Evolutionary conservation across 2,888 invertebrate species (phyloP).

Genomic region (Cheilosia vernalis): DNA sequence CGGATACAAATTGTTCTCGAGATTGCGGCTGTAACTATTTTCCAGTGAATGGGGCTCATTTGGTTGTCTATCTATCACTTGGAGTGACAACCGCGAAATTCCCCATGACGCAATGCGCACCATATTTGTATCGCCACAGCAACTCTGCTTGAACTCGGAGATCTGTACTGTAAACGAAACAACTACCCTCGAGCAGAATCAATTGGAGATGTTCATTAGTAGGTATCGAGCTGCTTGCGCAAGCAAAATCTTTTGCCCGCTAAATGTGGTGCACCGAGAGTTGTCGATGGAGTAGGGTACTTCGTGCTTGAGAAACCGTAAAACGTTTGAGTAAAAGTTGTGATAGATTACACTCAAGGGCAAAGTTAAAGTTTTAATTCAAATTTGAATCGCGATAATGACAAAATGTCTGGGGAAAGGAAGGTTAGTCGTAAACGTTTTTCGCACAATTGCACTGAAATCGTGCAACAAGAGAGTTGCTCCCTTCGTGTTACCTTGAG

Average conservation of each 20-base stretch:
- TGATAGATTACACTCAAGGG: slow-evolving; percentile 47
- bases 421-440: slow-evolving; percentile 38
- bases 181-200: slow-evolving; percentile 10
- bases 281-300: not conserved
- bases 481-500: no score
- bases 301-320: slow-evolving; percentile 34
- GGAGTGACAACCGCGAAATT: slow-evolving; percentile 19
- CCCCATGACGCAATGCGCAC: slow-evolving; percentile 24
- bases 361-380: slow-evolving; percentile 21
- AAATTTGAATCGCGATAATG: slow-evolving; percentile 5
- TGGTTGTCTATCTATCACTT: slow-evolving; percentile 25
- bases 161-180: not conserved
- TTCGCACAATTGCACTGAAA: slow-evolving; percentile 56
- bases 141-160: slow-evolving; percentile 27
- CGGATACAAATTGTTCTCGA: slow-evolving; percentile 40
- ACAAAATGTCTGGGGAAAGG: not conserved
- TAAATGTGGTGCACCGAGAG: slow-evolving; percentile 20
- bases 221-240: slow-evolving; percentile 10
- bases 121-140: slow-evolving; percentile 9
- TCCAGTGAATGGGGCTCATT: slow-evolving; percentile 42
- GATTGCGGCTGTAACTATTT: slow-evolving; percentile 28
- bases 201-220: slow-evolving; percentile 34
- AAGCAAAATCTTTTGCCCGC: not conserved
- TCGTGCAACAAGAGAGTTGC: slow-evolving; percentile 36
- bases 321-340: slow-evolving; percentile 11